Conservation (phyloP, 2,113 vertebrate species). For the Arvicanthis niloticus region DNA sequence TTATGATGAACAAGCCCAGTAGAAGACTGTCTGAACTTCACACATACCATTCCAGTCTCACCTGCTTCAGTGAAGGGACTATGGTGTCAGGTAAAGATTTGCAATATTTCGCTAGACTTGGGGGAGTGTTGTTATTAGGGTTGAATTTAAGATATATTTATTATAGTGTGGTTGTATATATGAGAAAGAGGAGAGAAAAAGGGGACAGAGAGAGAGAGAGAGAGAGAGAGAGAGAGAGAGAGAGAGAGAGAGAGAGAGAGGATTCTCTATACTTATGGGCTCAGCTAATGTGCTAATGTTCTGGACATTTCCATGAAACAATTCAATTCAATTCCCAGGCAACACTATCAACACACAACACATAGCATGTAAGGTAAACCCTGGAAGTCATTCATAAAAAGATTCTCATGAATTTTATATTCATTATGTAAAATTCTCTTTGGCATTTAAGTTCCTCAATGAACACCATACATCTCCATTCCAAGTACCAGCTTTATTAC, state of each 20-base stretch:
- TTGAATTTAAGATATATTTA: background rate
- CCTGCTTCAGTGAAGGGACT: conserved; percentile 67
- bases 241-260: too few species aligned
- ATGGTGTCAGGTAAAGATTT: conserved; percentile 42
- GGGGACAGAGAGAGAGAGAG: too few species aligned
- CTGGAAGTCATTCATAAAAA: background rate
- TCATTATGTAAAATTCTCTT: background rate
- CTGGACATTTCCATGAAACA: background rate
- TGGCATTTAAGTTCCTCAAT: background rate
- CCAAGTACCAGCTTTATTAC: conserved; percentile 14
- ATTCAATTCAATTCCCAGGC: background rate
- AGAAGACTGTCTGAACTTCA: conserved; percentile 51
- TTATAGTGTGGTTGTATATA: background rate
- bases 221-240: too few species aligned
- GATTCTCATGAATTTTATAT: background rate
- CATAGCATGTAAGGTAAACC: background rate
- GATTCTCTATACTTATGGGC: background rate
- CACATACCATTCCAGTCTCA: conserved; percentile 26
- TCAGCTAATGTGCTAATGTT: background rate
- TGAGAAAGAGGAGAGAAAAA: background rate
- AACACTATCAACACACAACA: background rate
- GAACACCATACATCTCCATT: background rate
- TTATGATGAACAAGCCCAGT: background rate
- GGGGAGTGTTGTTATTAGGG: background rate
- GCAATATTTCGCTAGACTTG: background rate